Evolutionary conservation across 2,888 invertebrate species (phyloP).

Genomic region (Conomelus anceps): DNA sequence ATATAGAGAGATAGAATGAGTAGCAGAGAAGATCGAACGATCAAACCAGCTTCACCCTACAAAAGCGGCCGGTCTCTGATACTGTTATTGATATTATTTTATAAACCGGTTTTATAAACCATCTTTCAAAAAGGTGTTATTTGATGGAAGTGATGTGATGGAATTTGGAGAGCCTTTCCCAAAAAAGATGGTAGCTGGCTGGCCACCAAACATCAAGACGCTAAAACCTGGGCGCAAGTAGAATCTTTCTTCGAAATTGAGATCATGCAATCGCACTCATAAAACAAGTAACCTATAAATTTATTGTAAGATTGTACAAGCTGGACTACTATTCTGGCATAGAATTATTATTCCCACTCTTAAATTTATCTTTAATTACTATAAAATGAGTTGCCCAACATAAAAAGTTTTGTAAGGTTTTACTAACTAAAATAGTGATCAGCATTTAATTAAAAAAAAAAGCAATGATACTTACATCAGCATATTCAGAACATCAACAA

Average conservation of each 20-base stretch:
- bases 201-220: neutral
- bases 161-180: neutral
- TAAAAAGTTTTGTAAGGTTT: too few relatives aligned
- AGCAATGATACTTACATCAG: too few relatives aligned
- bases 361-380: too few relatives aligned
- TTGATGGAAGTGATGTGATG: conserved; percentile 9
- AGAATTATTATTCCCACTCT: too few relatives aligned
- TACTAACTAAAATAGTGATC: too few relatives aligned
- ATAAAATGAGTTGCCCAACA: too few relatives aligned
- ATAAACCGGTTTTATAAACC: conserved; percentile 10
- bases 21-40: neutral
- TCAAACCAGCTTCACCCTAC: neutral
- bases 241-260: neutral
- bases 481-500: too few relatives aligned
- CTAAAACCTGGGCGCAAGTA: neutral
- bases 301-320: too few relatives aligned
- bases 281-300: too few relatives aligned
- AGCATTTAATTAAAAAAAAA: too few relatives aligned
- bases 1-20: neutral
- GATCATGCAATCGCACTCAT: neutral
- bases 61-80: neutral
- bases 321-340: too few relatives aligned
- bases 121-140: conserved; percentile 10
- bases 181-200: neutral
- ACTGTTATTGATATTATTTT: conserved; percentile 9